Base-by-base conservation (phyloP, 2,797 vertebrate species). In the Chrosomus eos region DNA sequence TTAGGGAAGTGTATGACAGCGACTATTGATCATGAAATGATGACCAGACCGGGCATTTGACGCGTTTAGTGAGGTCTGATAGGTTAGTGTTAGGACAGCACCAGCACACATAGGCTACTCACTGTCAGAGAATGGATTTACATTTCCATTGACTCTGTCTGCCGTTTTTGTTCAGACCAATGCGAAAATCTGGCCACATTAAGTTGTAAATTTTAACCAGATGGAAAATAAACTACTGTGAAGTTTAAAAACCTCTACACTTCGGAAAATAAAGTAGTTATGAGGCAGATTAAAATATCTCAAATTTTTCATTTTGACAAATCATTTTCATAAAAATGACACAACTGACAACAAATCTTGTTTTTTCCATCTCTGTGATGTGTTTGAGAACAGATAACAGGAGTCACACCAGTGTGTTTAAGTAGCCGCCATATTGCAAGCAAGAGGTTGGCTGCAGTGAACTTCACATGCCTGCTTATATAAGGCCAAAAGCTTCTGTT, bases 401-500 rank as follows among this genome's bases (percentile, higher is more conserved):
- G 7, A 26, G 14, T 33, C 58, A 43, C 13, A 9, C 36, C 26
- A 62, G 19, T 45, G 7, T 60, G 51, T 81, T 71, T 43, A 72
- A 31, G 16, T 18, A 26, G 19, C 72, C 38, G 33, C 13, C 53
- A 21, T 58, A 51, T 51, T 36, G 10, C 60, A 66, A 53, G 45
- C 72, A n/a, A 76, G 78, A 38, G 26, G 11, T 80, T 21, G 16
- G 31, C 62, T 51, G 62, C 3, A 8, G 45, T 67, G 45, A 58
- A 58, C 66, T 82, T 82, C 38, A 72, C 51, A 60, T 72, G 68
- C n/a, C 33, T 58, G 48, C n/a, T 58, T 81, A 43, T 68, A 53
- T 71, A 71, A 81, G n/a, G 7, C 67, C 67, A 72, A 60, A 53
- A 28, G 33, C 51, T 81, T 58, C 33, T 26, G 68, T 72, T 60